Evolutionary conservation across 2,797 vertebrate genomes (phyloP).

Genomic region (Telmatherina bonti): DNA sequence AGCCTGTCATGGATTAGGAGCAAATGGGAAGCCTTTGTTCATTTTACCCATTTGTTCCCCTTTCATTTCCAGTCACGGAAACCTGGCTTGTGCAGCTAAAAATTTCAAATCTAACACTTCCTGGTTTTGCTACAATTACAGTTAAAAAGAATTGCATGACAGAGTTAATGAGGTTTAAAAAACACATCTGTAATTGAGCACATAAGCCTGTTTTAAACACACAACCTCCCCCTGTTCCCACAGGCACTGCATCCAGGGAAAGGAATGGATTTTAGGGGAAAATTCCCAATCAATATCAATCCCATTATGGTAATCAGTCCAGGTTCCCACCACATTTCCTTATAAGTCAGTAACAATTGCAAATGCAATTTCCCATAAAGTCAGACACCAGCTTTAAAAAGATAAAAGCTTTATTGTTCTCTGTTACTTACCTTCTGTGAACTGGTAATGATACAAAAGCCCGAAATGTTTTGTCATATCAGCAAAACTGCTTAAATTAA

Average conservation of each 20-base stretch:
- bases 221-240: not conserved
- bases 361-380: constrained; percentile 4
- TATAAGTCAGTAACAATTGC: not conserved
- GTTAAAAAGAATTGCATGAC: not conserved
- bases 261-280: not conserved
- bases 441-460: not conserved
- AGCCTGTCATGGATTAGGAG: too few species aligned
- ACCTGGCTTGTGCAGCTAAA: not conserved
- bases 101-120: not conserved
- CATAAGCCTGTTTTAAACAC: not conserved
- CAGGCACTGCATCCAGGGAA: not conserved
- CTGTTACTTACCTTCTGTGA: not conserved
- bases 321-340: constrained; percentile 3
- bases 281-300: constrained; percentile 18
- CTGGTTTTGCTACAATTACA: not conserved
- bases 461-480: not conserved
- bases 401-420: not conserved
- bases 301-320: constrained; percentile 14
- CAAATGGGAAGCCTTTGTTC: too few species aligned
- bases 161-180: constrained; percentile 18
- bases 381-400: not conserved
- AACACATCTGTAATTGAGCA: not conserved
- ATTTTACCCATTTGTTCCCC: too few species aligned
- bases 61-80: not conserved
- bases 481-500: constrained; percentile 22